phyloP scores from a whole-genome alignment of 2,888 invertebrate species.

The Ennomos quercinarius region DNA sequence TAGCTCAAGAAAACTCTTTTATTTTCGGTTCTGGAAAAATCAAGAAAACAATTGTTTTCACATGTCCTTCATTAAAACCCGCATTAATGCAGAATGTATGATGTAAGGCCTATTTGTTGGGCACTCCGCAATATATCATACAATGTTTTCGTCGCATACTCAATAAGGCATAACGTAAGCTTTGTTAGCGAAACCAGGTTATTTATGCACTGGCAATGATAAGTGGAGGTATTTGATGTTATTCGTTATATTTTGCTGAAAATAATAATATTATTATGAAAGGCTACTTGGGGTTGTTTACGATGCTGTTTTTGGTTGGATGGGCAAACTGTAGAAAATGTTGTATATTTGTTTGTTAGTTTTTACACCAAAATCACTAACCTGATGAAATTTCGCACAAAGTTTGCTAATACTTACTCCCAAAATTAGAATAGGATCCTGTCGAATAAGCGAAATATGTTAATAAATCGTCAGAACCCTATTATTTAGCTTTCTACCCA shows the following conservation, averaged over 20 bases:
- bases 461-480: no score
- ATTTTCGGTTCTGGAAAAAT: no score
- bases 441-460: no score
- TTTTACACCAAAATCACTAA: not conserved
- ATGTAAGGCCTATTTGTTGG: conserved; percentile 57
- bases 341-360: not conserved
- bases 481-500: no score
- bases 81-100: conserved; percentile 41
- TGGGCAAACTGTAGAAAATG: no score
- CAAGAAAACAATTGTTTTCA: conserved; percentile 28
- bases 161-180: conserved; percentile 76
- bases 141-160: conserved; percentile 76
- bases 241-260: conserved; percentile 30
- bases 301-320: conserved; percentile 14
- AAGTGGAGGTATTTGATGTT: conserved; percentile 24
- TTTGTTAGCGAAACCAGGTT: conserved; percentile 59
- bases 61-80: conserved; percentile 6
- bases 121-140: conserved; percentile 62
- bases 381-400: no score
- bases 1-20: no score
- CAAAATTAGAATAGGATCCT: no score
- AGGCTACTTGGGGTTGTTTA: conserved; percentile 22
- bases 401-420: no score
- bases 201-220: conserved; percentile 40
- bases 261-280: conserved; percentile 17